A percentile compares a stretch with the other conserved stretches of the same genome.
These are phyloP conservation scores for Eristalis arbustorum DNA, from an alignment of 2,888 invertebrate genomes.

Conservation along the genomic window DNA sequence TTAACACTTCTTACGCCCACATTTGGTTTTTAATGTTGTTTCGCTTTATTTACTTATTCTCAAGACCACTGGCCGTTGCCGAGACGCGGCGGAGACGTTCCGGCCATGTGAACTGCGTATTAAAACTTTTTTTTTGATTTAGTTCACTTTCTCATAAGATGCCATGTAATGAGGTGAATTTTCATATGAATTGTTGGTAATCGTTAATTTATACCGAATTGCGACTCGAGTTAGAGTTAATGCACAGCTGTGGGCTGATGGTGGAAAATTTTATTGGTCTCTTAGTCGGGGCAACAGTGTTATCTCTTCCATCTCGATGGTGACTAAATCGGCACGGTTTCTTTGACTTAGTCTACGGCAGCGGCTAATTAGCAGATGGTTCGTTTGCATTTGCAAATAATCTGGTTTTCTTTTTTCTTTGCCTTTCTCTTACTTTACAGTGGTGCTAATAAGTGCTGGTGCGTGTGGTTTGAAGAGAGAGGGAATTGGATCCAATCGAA, in stretches of 20 bases:
- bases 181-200: neutral
- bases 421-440: neutral
- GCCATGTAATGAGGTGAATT: neutral
- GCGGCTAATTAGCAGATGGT: neutral
- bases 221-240: neutral
- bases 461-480: too few species aligned
- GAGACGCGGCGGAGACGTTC: neutral
- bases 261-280: neutral
- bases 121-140: neutral
- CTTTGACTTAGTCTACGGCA: neutral
- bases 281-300: neutral
- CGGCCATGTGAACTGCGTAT: slow-evolving; percentile 17
- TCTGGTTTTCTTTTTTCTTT: neutral
- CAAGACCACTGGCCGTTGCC: neutral
- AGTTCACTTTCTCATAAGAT: slow-evolving; percentile 5
- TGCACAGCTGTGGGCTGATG: neutral
- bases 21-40: neutral
- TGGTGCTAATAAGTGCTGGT: neutral
- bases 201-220: slow-evolving; percentile 8
- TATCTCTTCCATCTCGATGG: neutral
- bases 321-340: neutral
- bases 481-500: too few species aligned
- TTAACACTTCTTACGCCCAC: neutral
- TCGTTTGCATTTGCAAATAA: neutral
- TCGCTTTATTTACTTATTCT: neutral